phyloP scores from a whole-genome alignment of 2,113 vertebrate species.

The Pithys albifrons region DNA sequence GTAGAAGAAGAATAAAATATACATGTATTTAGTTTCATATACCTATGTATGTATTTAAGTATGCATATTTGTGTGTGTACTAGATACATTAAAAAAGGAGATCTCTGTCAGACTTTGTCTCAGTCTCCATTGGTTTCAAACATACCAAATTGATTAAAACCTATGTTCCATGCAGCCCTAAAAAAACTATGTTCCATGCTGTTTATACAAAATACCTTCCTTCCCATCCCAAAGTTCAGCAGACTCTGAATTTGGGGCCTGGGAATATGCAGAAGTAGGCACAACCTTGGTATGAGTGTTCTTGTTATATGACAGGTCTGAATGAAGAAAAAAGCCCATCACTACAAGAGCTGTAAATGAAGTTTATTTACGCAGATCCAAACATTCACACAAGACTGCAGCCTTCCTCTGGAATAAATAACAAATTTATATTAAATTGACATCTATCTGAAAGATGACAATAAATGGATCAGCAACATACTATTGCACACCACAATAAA shows the following conservation, averaged over 20 bases:
- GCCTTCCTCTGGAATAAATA: neutral
- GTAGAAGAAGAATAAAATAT: neutral
- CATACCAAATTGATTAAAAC: neutral
- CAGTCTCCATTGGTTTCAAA: neutral
- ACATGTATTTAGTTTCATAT: no score
- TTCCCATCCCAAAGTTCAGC: accelerated
- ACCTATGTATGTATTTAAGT: neutral
- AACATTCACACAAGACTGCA: neutral
- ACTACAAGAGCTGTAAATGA: neutral
- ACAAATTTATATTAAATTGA: neutral
- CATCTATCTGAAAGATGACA: neutral
- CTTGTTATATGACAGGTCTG: accelerated
- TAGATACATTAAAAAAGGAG: neutral
- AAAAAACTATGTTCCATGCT: neutral
- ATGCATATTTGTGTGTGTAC: neutral
- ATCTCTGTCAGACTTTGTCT: neutral
- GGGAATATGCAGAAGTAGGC: neutral
- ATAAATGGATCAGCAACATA: neutral
- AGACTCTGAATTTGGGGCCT: neutral
- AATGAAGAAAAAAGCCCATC: neutral
- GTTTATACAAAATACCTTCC: neutral
- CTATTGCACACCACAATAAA: neutral
- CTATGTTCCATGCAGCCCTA: neutral
- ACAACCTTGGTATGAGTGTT: neutral
- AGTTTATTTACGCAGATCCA: neutral